Evolutionary conservation across 2,797 vertebrate genomes (phyloP).

Genomic region (Sebastes oblongus): DNA sequence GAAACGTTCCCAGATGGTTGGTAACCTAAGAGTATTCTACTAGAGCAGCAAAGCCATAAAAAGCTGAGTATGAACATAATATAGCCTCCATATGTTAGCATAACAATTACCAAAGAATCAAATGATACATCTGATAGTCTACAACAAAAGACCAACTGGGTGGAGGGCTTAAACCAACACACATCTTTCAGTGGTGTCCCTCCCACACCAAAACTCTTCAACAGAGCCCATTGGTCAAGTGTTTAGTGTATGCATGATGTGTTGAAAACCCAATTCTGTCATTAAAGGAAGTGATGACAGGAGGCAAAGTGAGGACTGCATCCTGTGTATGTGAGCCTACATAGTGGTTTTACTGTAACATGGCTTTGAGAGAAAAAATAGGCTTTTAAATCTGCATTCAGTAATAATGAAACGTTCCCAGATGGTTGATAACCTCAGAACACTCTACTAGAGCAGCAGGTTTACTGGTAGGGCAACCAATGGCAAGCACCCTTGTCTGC

Average conservation of each 20-base stretch:
- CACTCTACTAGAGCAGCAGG: too few relatives aligned
- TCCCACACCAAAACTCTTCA: neutral
- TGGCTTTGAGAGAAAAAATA: conserved; percentile 15
- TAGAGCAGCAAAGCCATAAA: neutral
- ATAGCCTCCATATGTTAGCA: neutral
- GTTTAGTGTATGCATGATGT: neutral
- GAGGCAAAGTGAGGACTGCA: neutral
- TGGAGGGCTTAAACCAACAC: conserved; percentile 5
- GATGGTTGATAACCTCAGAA: too few relatives aligned
- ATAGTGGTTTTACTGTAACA: neutral
- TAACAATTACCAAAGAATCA: neutral
- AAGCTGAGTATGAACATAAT: neutral
- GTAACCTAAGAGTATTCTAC: conserved; percentile 1
- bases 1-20: conserved; percentile 15
- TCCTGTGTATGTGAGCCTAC: conserved; percentile 13
- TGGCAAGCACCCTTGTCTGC: neutral
- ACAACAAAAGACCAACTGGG: neutral
- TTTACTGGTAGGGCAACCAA: neutral
- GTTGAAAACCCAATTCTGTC: conserved; percentile 13
- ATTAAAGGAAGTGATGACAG: conserved; percentile 44
- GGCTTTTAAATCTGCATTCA: neutral
- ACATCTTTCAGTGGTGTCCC: conserved; percentile 13
- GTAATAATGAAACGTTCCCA: too few relatives aligned
- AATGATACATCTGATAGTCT: neutral
- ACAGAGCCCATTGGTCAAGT: conserved; percentile 3